Base-by-base conservation (phyloP, 2,888 invertebrate genomes). In the Zygogramma bicolorata region DNA sequence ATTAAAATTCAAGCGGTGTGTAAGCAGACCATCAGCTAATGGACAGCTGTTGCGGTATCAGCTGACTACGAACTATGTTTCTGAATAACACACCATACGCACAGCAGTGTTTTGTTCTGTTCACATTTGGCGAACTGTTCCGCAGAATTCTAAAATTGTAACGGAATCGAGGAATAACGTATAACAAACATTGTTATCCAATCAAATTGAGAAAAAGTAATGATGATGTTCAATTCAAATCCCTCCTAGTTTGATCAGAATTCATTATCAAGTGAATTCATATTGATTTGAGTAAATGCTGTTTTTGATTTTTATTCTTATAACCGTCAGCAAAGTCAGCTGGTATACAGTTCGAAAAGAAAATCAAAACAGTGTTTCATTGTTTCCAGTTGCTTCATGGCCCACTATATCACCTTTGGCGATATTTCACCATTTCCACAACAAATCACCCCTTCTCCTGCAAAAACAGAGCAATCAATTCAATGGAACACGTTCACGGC, bases 1-100 rank as follows among this genome's bases (percentile, higher is more conserved):
- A 46, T 63, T 63, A 29, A 46, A 63, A 63, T 63, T 46, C 63
- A 63, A 20, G 31, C 27, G 10, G 29, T 18, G 34, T 7, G 6
- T 62, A 15, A 68, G 42, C 72, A 62, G 62, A 65, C 61, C 22
- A 65, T 57, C 68, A 68, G 68, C 68, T 72, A 72, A 68, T 27
- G 62, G 57, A 65, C 69, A 73, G 66, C 66, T 73, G 73, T 73
- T 69, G 61, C 69, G 53, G 62, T 40, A 68, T 72, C 68, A 72
- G 68, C 73, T 69, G 73, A 72, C 68, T 68, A 59, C 31, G 68
- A 60, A 18, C 18, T 59, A 68, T 59, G 59, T 66, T 42, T 60
- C 61, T 68, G 65, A 72, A 65, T 72, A 68, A 68, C 40, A 60
- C 42, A 49, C 65, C 68, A 67, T 61, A 71, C 68, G 71, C 63